A percentile compares a stretch with the other conserved stretches of the same genome.
Evolutionary conservation across 2,888 invertebrate genomes (phyloP).

Genomic region (Sesamia inferens): DNA sequence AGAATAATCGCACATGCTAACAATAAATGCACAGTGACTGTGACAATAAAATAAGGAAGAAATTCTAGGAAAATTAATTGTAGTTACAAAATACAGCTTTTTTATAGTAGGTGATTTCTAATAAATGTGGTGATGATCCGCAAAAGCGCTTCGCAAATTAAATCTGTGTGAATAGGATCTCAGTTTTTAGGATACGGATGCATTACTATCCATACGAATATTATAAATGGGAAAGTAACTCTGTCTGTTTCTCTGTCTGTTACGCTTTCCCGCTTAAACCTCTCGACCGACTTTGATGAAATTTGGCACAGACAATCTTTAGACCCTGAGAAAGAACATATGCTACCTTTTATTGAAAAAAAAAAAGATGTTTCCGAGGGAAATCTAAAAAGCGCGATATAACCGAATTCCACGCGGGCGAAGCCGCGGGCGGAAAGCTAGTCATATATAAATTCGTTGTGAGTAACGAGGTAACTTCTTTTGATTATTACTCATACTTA

Average conservation of each 20-base stretch:
- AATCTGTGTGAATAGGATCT: neutral
- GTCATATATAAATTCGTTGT: neutral
- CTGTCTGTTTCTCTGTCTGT: too few relatives aligned
- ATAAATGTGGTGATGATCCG: neutral
- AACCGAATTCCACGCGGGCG: too few relatives aligned
- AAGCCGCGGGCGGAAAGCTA: too few relatives aligned
- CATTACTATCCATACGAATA: neutral
- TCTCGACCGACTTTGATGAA: too few relatives aligned
- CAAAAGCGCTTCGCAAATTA: neutral
- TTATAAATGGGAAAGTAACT: too few relatives aligned
- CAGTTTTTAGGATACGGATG: neutral
- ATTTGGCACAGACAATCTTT: too few relatives aligned
- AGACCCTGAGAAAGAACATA: too few relatives aligned
- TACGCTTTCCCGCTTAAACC: too few relatives aligned
- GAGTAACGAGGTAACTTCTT: neutral
- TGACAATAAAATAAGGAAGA: neutral
- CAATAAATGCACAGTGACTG: neutral
- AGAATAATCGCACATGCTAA: neutral
- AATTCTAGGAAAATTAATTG: neutral
- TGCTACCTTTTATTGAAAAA: too few relatives aligned
- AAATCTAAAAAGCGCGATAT: too few relatives aligned
- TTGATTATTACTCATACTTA: conserved; percentile 10
- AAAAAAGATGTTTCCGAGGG: too few relatives aligned
- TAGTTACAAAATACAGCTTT: neutral
- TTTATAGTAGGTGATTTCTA: neutral